Percentiles rank a stretch among this genome's conserved stretches.
Evolutionary conservation across 2,113 vertebrate genomes (phyloP).

Genomic region (Chitala chitala): DNA sequence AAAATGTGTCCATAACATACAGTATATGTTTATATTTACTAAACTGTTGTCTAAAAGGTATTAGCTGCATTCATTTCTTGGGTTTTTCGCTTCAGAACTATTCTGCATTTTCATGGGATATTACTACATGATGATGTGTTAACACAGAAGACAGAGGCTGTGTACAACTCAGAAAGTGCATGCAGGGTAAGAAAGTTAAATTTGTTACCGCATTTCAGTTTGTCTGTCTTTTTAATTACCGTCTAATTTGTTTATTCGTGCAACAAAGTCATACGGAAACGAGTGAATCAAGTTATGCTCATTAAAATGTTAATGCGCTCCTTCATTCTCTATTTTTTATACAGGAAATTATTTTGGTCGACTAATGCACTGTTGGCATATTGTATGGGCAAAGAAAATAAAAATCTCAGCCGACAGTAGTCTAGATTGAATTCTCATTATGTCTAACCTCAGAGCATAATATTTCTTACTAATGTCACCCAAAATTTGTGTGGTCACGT

Average conservation of each 20-base stretch:
- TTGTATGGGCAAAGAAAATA: constrained; percentile 33
- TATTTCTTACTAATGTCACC: neutral
- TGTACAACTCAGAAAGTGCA: neutral
- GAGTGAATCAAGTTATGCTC: constrained; percentile 14
- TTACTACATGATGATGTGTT: neutral
- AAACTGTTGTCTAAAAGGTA: too few species aligned
- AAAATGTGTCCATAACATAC: too few species aligned
- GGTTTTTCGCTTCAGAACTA: neutral
- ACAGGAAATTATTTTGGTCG: constrained; percentile 23
- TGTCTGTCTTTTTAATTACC: constrained; percentile 21
- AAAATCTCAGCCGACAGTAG: constrained; percentile 30
- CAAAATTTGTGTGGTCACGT: neutral
- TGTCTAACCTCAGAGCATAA: constrained; percentile 8
- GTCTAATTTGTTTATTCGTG: constrained; percentile 14
- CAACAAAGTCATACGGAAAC: constrained; percentile 12
- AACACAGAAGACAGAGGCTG: neutral
- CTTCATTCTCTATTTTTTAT: constrained; percentile 26
- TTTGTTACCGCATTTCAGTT: neutral
- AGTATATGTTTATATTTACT: too few species aligned
- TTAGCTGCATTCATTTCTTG: too few species aligned
- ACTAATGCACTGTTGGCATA: constrained; percentile 14
- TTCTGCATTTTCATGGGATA: neutral
- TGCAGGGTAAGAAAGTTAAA: neutral
- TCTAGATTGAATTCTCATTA: constrained; percentile 34
- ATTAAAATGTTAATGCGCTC: constrained; percentile 32